These are phyloP conservation scores for Stegodyphus mimosarum DNA, from an alignment of 1,140 invertebrate genomes.

Conservation along the genomic window DNA sequence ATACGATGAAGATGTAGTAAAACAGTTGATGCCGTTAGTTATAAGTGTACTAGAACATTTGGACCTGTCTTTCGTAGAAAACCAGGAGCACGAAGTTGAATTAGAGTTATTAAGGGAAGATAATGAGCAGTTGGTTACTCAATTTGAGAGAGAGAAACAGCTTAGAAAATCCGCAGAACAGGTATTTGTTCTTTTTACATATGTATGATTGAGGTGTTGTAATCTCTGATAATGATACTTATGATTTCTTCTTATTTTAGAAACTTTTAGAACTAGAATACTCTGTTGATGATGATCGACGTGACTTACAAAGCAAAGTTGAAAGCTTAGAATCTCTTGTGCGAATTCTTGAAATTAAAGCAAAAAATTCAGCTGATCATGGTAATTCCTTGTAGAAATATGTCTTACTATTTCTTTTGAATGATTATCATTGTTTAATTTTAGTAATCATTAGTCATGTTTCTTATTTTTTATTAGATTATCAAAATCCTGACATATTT, in stretches of 20 bases:
- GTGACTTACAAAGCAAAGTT: conserved; percentile 88
- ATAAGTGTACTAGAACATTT: conserved; percentile 98
- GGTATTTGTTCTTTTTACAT: conserved; percentile 21
- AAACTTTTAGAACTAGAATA: conserved; percentile 96
- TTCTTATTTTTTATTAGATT: no score
- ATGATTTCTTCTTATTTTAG: conserved; percentile 70
- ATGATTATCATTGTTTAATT: no score
- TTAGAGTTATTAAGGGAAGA: conserved; percentile 96
- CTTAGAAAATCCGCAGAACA: conserved; percentile 89
- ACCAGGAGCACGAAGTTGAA: conserved; percentile 97
- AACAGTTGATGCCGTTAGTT: conserved; percentile 96
- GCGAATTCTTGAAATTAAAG: conserved; percentile 96
- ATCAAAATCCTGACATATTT: no score
- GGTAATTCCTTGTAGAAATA: conserved; percentile 69
- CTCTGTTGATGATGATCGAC: conserved; percentile 91
- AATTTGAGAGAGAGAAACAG: conserved; percentile 98
- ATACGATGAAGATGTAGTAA: conserved; percentile 81
- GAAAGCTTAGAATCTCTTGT: conserved; percentile 97
- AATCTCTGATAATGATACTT: neutral
- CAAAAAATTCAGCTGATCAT: conserved; percentile 98
- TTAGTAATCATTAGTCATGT: no score
- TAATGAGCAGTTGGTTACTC: conserved; percentile 98
- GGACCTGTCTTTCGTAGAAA: conserved; percentile 95
- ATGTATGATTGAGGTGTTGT: neutral
- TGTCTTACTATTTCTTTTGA: no score